Base-by-base conservation (phyloP, 2,888 invertebrate genomes). In the Metalampra italica region DNA sequence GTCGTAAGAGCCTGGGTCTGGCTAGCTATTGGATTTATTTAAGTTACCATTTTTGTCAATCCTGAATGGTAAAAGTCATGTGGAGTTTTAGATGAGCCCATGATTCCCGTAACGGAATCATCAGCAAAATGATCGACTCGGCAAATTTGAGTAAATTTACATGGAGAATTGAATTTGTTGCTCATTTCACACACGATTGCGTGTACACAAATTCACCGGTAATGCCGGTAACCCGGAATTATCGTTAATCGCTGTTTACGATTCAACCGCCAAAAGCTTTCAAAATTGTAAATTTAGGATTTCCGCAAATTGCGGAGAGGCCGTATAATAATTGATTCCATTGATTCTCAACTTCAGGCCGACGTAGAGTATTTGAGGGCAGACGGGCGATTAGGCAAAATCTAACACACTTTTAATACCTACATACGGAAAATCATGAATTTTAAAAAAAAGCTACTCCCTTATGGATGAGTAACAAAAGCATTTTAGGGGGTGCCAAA, bases 291-390 rank as follows among this genome's bases (percentile, higher is more conserved):
- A 49, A 49, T 49, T 47, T 47, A 30, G 43, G 37, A 29, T 49
- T 49, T 40, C 37, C 38, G 29, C 37, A 34, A 41, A 34, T 12
- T 34, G 39, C 43, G 46, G 50, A 42, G 49, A 48, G 39, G 58
- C 48, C 53, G 53, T n/a, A n/a, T n/a, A 51, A 59, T 60, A 60
- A 60, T 57, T 52, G 50, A 54, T 56, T 49, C 41, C 15, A 55
- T 54, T 14, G 37, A 43, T 42, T 42, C 30, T 42, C 42, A 42
- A 12, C 30, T 30, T n/a, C 36, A n/a, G 36, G 36, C n/a, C 1
- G 3, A 36, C 2, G 2, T 5, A 36, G 36, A 36, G 7, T 36
- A n/a, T 36, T n/a, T 36, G n/a, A 36, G n/a, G 7, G n/a, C 7
- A 36, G 36, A 36, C n/a, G 7, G 5, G 36, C 1, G 3, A 11